Conservation (phyloP, 2,888 invertebrate species). For the Cistogaster globosa region DNA sequence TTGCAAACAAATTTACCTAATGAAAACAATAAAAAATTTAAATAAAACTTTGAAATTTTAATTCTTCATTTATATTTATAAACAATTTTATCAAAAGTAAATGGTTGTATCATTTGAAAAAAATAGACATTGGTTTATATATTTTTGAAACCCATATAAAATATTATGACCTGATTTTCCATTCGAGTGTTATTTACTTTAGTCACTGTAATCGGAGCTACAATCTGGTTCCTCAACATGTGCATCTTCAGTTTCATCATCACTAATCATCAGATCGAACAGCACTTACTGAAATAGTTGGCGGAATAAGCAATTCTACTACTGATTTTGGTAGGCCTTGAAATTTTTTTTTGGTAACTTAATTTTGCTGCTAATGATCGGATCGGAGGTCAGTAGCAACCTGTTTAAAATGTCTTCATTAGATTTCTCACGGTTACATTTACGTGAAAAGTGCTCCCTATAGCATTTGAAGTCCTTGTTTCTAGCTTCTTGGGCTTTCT, state of each 20-base stretch:
- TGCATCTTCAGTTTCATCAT: too few species aligned
- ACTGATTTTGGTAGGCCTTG: too few species aligned
- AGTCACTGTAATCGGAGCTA: background rate
- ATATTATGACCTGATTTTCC: constrained; percentile 6
- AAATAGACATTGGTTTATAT: constrained; percentile 1
- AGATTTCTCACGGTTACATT: constrained; percentile 9
- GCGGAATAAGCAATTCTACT: too few species aligned
- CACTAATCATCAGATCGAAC: too few species aligned
- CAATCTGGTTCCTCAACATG: background rate
- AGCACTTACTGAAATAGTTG: too few species aligned
- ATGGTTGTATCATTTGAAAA: constrained; percentile 2
- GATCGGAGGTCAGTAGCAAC: background rate
- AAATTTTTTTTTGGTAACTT: background rate
- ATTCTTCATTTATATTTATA: too few species aligned
- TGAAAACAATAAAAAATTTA: too few species aligned
- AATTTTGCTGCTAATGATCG: background rate
- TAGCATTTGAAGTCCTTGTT: constrained; percentile 26
- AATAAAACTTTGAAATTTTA: too few species aligned
- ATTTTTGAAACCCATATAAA: background rate
- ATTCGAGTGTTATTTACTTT: constrained; percentile 1
- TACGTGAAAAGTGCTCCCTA: constrained; percentile 26
- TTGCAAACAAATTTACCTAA: too few species aligned
- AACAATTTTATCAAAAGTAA: background rate
- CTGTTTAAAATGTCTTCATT: constrained; percentile 19
- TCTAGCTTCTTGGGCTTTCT: constrained; percentile 23